Conservation (phyloP, 1,140 invertebrate genomes). For the Polypedilum vanderplanki region DNA sequence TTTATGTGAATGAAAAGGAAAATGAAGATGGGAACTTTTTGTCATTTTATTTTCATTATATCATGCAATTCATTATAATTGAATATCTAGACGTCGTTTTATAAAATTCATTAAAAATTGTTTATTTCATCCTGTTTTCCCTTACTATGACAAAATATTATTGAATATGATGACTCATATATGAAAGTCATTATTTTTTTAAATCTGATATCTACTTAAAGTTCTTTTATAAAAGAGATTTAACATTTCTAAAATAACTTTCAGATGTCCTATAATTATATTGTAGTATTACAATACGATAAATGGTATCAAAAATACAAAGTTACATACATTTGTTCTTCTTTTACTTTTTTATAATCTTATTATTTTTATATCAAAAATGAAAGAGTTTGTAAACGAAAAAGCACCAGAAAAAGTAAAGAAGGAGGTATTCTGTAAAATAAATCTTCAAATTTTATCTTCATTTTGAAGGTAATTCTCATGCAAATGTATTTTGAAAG, state of each 20-base stretch:
- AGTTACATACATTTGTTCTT: no score
- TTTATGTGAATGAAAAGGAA: not conserved
- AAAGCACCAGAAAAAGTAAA: not conserved
- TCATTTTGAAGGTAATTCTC: not conserved
- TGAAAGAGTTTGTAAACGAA: not conserved
- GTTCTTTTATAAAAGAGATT: no score
- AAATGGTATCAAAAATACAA: no score
- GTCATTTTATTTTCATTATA: not conserved
- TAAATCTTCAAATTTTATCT: slow-evolving; percentile 6
- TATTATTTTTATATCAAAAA: no score
- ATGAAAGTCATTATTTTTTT: not conserved
- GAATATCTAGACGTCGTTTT: not conserved
- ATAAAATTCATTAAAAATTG: slow-evolving; percentile 6
- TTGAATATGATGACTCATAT: not conserved
- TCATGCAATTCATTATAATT: not conserved
- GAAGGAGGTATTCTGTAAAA: not conserved
- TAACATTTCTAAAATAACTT: no score
- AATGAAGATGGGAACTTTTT: not conserved
- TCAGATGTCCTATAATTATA: no score
- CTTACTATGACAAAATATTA: not conserved
- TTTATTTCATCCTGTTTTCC: not conserved
- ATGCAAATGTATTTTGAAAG: not conserved
- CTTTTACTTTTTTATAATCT: no score
- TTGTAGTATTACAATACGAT: no score
- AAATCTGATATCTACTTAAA: no score